A percentile compares a stretch with the other conserved stretches of the same genome.
These are phyloP conservation scores for Paramuricea clavata DNA, from an alignment of 92 coral and sea anemone species.

Conservation along the genomic window DNA sequence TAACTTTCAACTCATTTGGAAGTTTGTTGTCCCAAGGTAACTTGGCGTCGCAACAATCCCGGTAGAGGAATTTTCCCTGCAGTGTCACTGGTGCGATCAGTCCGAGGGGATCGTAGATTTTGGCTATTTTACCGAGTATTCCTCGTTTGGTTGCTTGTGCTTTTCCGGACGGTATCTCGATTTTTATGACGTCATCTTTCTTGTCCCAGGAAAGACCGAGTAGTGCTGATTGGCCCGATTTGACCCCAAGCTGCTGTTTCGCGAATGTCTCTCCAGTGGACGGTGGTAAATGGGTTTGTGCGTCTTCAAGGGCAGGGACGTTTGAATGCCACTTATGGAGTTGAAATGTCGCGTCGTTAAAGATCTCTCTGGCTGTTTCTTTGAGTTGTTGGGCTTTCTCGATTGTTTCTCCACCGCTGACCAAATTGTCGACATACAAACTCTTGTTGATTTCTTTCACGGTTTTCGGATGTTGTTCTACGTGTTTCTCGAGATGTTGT, in stretches of 20 bases:
- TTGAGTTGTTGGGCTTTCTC: conserved; percentile 4
- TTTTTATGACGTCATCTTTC: neutral
- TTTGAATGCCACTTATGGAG: conserved; percentile 42
- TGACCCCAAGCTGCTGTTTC: conserved; percentile 31
- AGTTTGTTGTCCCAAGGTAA: neutral
- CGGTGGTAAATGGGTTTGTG: neutral
- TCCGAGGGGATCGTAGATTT: conserved; percentile 42
- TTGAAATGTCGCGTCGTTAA: conserved; percentile 51
- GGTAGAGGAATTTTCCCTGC: neutral
- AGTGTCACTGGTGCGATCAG: conserved; percentile 36
- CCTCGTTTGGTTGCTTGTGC: conserved; percentile 46
- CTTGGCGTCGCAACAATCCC: conserved; percentile 23
- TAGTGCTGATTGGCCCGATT: conserved; percentile 7
- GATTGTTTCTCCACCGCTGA: neutral
- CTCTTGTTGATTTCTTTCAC: neutral
- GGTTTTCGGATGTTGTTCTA: neutral
- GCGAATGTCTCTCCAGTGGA: conserved; percentile 25
- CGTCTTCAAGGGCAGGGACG: conserved; percentile 1
- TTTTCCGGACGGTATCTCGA: conserved; percentile 5
- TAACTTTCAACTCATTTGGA: neutral
- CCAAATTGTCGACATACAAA: neutral
- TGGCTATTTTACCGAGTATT: conserved; percentile 43
- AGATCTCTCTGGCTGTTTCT: conserved; percentile 33
- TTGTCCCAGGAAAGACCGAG: conserved; percentile 43
- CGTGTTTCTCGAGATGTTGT: conserved; percentile 7